Evolutionary conservation across 2,113 vertebrate genomes (phyloP).

Genomic region (Lycaon pictus): DNA sequence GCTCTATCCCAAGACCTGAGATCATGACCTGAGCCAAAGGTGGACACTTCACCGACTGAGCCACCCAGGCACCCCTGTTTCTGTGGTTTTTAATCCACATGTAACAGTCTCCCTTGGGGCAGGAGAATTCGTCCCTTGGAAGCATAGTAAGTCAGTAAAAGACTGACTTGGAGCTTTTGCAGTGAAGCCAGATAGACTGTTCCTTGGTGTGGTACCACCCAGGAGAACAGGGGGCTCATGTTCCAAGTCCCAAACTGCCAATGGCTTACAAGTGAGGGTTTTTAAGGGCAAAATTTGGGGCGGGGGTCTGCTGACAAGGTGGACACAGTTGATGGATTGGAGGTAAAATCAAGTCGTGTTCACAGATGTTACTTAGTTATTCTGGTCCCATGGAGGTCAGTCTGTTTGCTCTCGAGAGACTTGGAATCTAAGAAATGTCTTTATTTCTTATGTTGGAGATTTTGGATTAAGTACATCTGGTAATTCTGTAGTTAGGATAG

Average conservation of each 20-base stretch:
- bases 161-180: neutral
- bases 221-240: neutral
- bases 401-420: neutral
- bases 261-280: neutral
- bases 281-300: neutral
- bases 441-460: neutral
- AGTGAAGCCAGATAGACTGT: neutral
- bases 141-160: neutral
- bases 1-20: no score
- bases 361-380: neutral
- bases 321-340: neutral
- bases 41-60: no score
- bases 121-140: neutral
- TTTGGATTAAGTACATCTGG: neutral
- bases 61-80: neutral
- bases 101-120: neutral
- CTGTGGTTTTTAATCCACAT: neutral
- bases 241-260: neutral
- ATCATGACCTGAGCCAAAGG: no score
- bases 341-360: neutral
- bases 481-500: neutral
- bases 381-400: neutral
- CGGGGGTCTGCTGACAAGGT: neutral
- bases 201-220: no score
- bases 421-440: neutral